These are phyloP conservation scores for Drosophila quinaria DNA, from an alignment of 2,888 invertebrate species.

Conservation along the genomic window DNA sequence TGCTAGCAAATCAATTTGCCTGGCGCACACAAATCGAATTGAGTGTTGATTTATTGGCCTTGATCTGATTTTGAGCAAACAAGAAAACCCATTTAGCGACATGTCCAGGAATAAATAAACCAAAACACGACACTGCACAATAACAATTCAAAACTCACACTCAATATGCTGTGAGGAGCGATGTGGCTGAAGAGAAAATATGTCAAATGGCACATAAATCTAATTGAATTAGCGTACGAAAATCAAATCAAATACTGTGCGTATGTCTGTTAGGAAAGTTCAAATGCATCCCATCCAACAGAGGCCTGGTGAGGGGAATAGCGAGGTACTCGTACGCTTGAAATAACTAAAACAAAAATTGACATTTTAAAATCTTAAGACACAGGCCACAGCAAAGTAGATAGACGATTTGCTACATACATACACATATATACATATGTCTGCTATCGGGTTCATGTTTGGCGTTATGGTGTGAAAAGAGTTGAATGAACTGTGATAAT, in stretches of 20 bases:
- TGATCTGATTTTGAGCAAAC: constrained; percentile 77
- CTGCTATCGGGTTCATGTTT: constrained; percentile 12
- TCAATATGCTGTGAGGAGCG: not conserved
- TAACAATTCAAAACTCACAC: constrained; percentile 7
- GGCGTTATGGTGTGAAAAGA: constrained; percentile 51
- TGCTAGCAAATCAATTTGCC: constrained; percentile 55
- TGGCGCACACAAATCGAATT: constrained; percentile 62
- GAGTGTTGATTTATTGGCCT: constrained; percentile 76
- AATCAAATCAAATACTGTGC: constrained; percentile 61
- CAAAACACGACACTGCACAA: constrained; percentile 19
- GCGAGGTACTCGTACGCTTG: not conserved
- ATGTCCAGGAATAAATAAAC: constrained; percentile 73
- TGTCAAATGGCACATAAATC: constrained; percentile 76
- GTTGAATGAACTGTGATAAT: constrained; percentile 52
- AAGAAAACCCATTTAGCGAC: constrained; percentile 74
- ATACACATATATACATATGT: not conserved
- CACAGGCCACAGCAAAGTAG: not conserved
- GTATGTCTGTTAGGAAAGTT: constrained; percentile 12
- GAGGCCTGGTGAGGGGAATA: not conserved
- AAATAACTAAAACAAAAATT: constrained; percentile 46
- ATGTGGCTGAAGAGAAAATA: not conserved
- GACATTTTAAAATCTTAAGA: constrained; percentile 45
- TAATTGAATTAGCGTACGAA: constrained; percentile 72
- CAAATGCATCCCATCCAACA: constrained; percentile 3
- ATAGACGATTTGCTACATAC: not conserved